Evolutionary conservation across 2,797 vertebrate species (phyloP).

Genomic region (Molossus molossus): DNA sequence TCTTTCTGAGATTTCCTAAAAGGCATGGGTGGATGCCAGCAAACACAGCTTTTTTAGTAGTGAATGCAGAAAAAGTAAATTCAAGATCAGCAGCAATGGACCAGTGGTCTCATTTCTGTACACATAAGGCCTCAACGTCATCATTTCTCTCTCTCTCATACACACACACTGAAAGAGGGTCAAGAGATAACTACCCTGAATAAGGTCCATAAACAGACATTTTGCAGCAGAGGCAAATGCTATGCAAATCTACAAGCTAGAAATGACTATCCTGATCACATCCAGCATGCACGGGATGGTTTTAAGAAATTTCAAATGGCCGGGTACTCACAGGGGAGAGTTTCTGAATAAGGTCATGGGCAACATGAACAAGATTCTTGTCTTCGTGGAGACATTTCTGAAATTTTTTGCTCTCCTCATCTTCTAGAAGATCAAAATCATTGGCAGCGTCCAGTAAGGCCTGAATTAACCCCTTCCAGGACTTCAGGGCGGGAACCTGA

Average conservation of each 20-base stretch:
- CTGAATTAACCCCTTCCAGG: slow-evolving; percentile 98
- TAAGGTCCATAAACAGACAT: not conserved
- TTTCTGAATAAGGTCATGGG: slow-evolving; percentile 99
- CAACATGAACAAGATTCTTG: slow-evolving; percentile 97
- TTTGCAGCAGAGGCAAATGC: slow-evolving; percentile 17
- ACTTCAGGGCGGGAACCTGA: slow-evolving; percentile 96
- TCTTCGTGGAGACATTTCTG: slow-evolving; percentile 97
- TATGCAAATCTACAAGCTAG: not conserved
- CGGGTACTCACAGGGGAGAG: slow-evolving; percentile 95
- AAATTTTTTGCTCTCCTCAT: slow-evolving; percentile 96
- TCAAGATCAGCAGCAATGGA: not conserved
- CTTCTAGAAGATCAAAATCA: slow-evolving; percentile 97
- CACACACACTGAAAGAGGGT: not conserved
- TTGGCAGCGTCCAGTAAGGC: slow-evolving; percentile 97
- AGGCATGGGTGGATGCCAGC: not conserved
- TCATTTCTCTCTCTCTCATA: not conserved
- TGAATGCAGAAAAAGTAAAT: slow-evolving; percentile 20
- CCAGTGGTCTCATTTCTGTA: not conserved
- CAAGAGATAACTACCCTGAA: not conserved
- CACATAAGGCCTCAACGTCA: not conserved
- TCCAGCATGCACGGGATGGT: fast-evolving
- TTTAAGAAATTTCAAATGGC: not conserved
- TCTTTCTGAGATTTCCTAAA: slow-evolving; percentile 27
- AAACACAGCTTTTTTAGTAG: not conserved
- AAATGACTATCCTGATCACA: slow-evolving; percentile 4